Percentiles rank a stretch among this genome's conserved stretches.
Conservation (phyloP, 2,888 invertebrate species). For the Andricus curvator region DNA sequence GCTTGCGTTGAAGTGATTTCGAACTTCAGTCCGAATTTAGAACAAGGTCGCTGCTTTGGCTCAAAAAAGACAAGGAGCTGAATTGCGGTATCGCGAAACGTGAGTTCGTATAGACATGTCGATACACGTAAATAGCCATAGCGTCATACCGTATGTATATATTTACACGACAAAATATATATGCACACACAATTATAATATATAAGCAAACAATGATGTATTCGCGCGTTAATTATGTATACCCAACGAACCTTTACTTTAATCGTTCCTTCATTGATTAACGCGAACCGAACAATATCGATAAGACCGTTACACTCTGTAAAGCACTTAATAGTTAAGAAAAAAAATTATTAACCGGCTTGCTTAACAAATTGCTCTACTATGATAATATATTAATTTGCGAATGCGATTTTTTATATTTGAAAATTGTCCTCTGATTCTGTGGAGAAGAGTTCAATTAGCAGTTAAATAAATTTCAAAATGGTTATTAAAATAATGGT, state of each 20-base stretch:
- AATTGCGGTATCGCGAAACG: constrained; percentile 51
- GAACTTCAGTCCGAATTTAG: not conserved
- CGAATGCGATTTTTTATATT: constrained; percentile 34
- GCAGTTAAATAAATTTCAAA: constrained; percentile 24
- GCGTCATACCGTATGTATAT: constrained; percentile 65
- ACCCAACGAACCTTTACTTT: constrained; percentile 27
- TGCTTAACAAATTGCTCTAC: constrained; percentile 6
- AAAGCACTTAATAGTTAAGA: constrained; percentile 25
- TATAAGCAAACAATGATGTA: constrained; percentile 39
- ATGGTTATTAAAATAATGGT: constrained; percentile 1
- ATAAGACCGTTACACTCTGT: constrained; percentile 36
- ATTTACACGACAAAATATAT: constrained; percentile 56
- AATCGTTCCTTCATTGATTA: constrained; percentile 34
- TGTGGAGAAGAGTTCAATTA: constrained; percentile 10
- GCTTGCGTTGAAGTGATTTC: not conserved
- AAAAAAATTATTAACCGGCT: constrained; percentile 13
- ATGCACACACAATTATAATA: constrained; percentile 37
- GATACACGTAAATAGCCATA: constrained; percentile 58
- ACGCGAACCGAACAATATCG: constrained; percentile 31
- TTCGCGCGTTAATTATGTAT: constrained; percentile 32
- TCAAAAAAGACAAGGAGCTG: constrained; percentile 12
- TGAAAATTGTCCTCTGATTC: constrained; percentile 2
- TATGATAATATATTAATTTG: constrained; percentile 25
- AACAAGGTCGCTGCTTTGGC: not conserved
- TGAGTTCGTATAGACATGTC: constrained; percentile 51